Conservation (phyloP, 2,888 invertebrate genomes). For the Strigamia maritima region DNA sequence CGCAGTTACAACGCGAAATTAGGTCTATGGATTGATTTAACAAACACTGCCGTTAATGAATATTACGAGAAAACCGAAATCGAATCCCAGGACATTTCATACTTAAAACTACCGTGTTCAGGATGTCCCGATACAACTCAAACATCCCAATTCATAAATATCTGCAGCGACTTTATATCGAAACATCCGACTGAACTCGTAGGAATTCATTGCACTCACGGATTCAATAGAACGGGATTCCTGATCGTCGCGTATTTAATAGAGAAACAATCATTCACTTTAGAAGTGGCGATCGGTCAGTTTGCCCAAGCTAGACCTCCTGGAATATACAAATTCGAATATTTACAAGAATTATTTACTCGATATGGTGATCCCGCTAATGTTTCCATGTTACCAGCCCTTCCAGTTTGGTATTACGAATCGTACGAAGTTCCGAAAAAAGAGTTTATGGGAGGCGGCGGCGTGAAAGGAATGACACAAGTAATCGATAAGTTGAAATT, state of each 20-base stretch:
- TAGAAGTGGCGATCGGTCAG: slow-evolving; percentile 75
- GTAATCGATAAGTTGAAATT: no score
- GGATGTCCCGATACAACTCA: slow-evolving; percentile 86
- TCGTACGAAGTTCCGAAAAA: neutral
- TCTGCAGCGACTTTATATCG: slow-evolving; percentile 73
- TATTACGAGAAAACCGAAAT: neutral
- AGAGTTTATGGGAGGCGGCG: slow-evolving; percentile 59
- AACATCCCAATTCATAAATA: slow-evolving; percentile 73
- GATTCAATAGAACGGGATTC: slow-evolving; percentile 97
- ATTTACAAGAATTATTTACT: slow-evolving; percentile 78
- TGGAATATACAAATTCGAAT: slow-evolving; percentile 97
- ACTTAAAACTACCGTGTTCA: slow-evolving; percentile 61
- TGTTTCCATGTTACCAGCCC: slow-evolving; percentile 67
- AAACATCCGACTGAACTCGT: slow-evolving; percentile 70
- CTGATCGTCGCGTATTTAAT: slow-evolving; percentile 88
- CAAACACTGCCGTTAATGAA: neutral
- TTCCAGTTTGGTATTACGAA: slow-evolving; percentile 81
- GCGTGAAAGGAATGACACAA: no score
- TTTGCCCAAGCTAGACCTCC: slow-evolving; percentile 78
- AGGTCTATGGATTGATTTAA: neutral
- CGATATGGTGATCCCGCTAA: slow-evolving; percentile 72
- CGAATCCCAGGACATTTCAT: neutral
- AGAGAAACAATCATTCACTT: slow-evolving; percentile 72
- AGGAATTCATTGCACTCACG: slow-evolving; percentile 93
- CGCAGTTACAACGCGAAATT: slow-evolving; percentile 67